A percentile compares a stretch with the other conserved stretches of the same genome.
These are phyloP conservation scores for Diorhabda carinulata DNA, from an alignment of 1,140 invertebrate species.

Conservation along the genomic window DNA sequence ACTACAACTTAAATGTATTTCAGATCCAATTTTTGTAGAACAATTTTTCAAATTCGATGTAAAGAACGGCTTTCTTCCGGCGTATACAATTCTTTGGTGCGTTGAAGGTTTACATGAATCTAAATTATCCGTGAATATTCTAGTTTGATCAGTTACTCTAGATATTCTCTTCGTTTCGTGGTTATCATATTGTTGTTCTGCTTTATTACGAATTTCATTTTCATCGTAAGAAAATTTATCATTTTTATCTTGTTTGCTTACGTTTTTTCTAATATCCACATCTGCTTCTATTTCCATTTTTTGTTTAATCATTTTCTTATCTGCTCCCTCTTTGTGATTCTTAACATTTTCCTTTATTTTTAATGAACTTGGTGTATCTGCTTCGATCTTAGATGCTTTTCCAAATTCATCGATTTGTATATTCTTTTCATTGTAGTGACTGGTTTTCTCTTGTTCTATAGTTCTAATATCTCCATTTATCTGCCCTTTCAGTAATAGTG, in stretches of 20 bases:
- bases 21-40: slow-evolving; percentile 66
- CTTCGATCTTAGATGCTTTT: not conserved
- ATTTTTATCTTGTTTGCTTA: slow-evolving; percentile 1
- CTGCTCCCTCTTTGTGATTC: not conserved
- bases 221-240: slow-evolving; percentile 2
- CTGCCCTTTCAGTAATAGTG: not conserved
- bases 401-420: not conserved
- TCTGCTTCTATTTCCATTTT: not conserved
- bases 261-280: not conserved
- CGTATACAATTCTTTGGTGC: slow-evolving; percentile 31
- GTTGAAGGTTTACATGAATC: slow-evolving; percentile 32
- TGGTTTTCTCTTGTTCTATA: not conserved
- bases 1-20: slow-evolving; percentile 77
- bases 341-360: not conserved
- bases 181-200: slow-evolving; percentile 26
- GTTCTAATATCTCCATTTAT: slow-evolving; percentile 11
- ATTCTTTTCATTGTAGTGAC: not conserved
- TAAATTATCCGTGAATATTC: slow-evolving; percentile 11
- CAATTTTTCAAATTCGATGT: slow-evolving; percentile 75
- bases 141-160: slow-evolving; percentile 6
- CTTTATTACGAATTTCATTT: slow-evolving; percentile 23
- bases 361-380: not conserved
- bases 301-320: not conserved
- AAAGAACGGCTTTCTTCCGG: slow-evolving; percentile 68
- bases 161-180: not conserved